phyloP scores from a whole-genome alignment of 2,113 vertebrate genomes.

The Tapirus terrestris region DNA sequence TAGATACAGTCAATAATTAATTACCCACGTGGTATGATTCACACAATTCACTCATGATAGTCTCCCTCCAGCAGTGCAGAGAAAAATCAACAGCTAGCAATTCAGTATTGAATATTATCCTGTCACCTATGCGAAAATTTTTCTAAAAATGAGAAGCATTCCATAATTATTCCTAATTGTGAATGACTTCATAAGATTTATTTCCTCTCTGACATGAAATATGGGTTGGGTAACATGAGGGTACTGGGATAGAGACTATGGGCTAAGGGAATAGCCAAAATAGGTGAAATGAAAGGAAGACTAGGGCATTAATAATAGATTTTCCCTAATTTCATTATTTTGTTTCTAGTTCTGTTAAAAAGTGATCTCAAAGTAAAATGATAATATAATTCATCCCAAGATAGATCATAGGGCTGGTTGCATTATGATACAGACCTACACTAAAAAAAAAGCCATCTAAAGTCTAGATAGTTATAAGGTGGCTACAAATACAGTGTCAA shows the following conservation, averaged over 20 bases:
- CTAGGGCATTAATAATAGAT: not conserved
- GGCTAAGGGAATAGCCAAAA: not conserved
- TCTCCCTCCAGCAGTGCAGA: not conserved
- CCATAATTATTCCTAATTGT: not conserved
- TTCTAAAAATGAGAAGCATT: slow-evolving; percentile 6
- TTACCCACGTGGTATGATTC: not conserved
- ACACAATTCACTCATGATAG: not conserved
- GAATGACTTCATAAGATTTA: not conserved
- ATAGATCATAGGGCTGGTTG: not conserved
- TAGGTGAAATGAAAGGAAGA: not conserved
- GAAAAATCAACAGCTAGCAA: not conserved
- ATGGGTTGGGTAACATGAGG: not conserved
- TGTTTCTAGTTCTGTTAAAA: not conserved
- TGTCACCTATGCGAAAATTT: not conserved
- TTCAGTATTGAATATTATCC: slow-evolving; percentile 11
- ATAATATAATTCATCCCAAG: not conserved
- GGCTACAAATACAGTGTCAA: not conserved
- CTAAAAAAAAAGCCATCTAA: not conserved
- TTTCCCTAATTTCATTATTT: not conserved
- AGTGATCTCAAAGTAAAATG: not conserved
- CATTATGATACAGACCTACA: not conserved
- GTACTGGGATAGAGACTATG: not conserved
- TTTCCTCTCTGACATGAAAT: slow-evolving; percentile 40
- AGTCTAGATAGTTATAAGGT: not conserved
- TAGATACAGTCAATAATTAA: not conserved